These are phyloP conservation scores for Noctua janthe DNA, from an alignment of 2,888 invertebrate genomes.

Conservation along the genomic window DNA sequence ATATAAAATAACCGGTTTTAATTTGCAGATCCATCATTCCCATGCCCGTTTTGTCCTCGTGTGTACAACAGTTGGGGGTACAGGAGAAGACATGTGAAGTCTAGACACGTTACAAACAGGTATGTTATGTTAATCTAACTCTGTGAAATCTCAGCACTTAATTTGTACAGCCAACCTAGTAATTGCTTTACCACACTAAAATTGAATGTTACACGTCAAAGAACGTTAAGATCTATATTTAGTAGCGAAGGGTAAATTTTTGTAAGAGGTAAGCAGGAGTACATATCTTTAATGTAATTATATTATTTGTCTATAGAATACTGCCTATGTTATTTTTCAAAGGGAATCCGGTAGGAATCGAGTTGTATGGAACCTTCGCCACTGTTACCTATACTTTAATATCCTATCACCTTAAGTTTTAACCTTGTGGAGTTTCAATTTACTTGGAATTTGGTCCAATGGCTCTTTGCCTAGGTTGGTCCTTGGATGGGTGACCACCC, in stretches of 20 bases:
- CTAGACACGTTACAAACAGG: conserved; percentile 89
- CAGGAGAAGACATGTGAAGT: conserved; percentile 91
- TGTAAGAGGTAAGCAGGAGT: too few relatives aligned
- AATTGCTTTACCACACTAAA: background rate
- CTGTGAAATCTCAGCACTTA: background rate
- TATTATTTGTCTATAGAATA: too few relatives aligned
- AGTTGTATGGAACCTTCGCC: too few relatives aligned
- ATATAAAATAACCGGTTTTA: background rate
- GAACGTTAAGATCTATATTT: background rate
- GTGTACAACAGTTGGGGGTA: conserved; percentile 92
- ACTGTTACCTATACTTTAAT: background rate
- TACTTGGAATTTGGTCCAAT: background rate
- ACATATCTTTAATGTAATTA: too few relatives aligned
- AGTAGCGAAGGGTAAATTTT: too few relatives aligned
- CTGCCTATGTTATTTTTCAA: too few relatives aligned
- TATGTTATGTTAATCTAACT: conserved; percentile 55
- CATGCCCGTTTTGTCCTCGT: conserved; percentile 92
- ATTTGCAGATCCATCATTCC: conserved; percentile 88
- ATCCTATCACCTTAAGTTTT: background rate
- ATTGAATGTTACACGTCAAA: background rate
- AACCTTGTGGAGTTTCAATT: background rate
- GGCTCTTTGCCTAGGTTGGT: too few relatives aligned
- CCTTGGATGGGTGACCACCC: too few relatives aligned
- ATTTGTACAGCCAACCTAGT: background rate
- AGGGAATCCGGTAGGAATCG: too few relatives aligned